phyloP scores from a whole-genome alignment of 2,888 invertebrate species.

The Chaetogeoica ovagalla region DNA sequence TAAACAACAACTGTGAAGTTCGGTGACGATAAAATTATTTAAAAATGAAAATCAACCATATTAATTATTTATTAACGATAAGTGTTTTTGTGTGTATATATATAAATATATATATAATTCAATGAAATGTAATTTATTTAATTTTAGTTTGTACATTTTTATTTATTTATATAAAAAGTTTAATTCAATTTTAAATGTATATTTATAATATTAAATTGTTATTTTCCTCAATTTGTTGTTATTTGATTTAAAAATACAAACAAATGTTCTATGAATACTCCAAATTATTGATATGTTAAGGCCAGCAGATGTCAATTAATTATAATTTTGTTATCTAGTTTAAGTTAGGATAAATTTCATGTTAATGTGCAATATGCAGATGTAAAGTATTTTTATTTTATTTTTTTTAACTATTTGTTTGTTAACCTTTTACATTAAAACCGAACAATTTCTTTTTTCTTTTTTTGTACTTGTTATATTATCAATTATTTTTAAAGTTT shows the following conservation, averaged over 20 bases:
- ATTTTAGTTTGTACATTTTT: constrained; percentile 44
- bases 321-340: constrained; percentile 53
- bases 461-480: constrained; percentile 52
- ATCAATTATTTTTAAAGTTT: constrained; percentile 53
- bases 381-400: constrained; percentile 39
- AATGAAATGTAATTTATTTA: constrained; percentile 44
- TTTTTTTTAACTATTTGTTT: constrained; percentile 51
- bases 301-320: constrained; percentile 52
- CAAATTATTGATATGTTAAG: constrained; percentile 52
- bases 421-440: constrained; percentile 51
- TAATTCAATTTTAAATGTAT: constrained; percentile 41
- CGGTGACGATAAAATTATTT: constrained; percentile 39
- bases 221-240: constrained; percentile 51
- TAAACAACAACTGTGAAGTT: constrained; percentile 51
- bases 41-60: constrained; percentile 31
- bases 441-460: constrained; percentile 49
- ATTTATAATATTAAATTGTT: constrained; percentile 47
- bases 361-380: constrained; percentile 50
- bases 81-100: constrained; percentile 16
- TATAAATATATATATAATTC: neutral
- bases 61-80: constrained; percentile 24
- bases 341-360: constrained; percentile 47
- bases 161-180: constrained; percentile 42
- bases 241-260: constrained; percentile 36
- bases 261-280: constrained; percentile 51